Percentiles rank a stretch among this genome's conserved stretches.
Evolutionary conservation across 2,797 vertebrate genomes (phyloP).

Genomic region (Alca torda): DNA sequence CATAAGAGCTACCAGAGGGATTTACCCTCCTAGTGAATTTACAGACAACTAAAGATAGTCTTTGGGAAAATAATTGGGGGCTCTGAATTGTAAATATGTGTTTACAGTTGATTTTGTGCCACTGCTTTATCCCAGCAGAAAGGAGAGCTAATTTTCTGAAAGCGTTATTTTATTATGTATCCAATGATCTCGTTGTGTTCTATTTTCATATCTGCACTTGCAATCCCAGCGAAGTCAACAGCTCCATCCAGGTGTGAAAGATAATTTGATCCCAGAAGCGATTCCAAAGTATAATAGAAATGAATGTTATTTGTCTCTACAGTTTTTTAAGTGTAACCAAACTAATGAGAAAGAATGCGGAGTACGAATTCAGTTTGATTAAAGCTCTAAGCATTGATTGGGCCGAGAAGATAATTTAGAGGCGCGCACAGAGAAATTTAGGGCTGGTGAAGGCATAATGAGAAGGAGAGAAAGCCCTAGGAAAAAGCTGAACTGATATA

Average conservation of each 20-base stretch:
- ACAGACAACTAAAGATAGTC: not conserved
- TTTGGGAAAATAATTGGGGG: not conserved
- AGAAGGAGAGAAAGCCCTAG: not conserved
- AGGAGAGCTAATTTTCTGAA: not conserved
- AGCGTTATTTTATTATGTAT: not conserved
- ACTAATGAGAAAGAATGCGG: not conserved
- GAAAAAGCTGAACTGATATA: not conserved
- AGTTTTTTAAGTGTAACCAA: not conserved
- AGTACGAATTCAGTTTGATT: constrained; percentile 22
- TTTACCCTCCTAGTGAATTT: not conserved
- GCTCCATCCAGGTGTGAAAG: not conserved
- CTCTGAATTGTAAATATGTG: not conserved
- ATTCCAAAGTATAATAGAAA: not conserved
- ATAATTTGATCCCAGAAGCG: constrained; percentile 7
- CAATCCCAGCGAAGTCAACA: not conserved
- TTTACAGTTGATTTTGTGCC: not conserved
- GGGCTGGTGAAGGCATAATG: not conserved
- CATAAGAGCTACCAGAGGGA: not conserved
- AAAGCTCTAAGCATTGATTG: not conserved
- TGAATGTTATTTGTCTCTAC: not conserved
- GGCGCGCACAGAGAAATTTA: not conserved
- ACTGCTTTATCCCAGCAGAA: not conserved
- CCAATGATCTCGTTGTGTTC: not conserved
- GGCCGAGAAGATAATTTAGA: not conserved
- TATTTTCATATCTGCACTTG: not conserved